Evolutionary conservation across 2,888 invertebrate species (phyloP).

Genomic region (Prosopocoilus inquinatus): DNA sequence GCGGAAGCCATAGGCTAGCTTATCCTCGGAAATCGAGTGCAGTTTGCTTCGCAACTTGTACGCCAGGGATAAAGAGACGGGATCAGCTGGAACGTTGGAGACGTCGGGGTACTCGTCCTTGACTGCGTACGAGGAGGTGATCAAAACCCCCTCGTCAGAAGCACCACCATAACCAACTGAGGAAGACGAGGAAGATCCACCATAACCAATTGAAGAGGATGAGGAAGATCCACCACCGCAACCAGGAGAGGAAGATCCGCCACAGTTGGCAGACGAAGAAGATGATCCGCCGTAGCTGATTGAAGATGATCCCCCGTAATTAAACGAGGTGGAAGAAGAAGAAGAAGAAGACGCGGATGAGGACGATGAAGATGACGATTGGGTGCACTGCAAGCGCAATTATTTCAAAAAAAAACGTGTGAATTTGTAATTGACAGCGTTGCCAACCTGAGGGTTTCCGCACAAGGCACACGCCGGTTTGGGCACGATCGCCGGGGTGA

Average conservation of each 20-base stretch:
- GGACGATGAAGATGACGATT: not conserved
- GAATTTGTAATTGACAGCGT: too few species aligned
- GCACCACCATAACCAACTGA: too few species aligned
- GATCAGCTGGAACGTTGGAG: conserved; percentile 48
- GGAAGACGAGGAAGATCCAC: too few species aligned
- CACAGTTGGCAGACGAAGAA: not conserved
- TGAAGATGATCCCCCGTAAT: not conserved
- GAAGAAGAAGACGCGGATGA: conserved; percentile 6
- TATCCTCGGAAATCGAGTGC: conserved; percentile 52
- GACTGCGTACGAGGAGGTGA: too few species aligned
- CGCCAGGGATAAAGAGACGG: conserved; percentile 53
- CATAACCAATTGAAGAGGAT: not conserved
- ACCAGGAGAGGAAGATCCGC: not conserved
- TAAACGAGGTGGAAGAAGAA: not conserved
- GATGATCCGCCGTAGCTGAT: not conserved
- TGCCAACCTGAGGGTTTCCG: not conserved
- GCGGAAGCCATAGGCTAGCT: conserved; percentile 55
- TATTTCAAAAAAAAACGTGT: not conserved
- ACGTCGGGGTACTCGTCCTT: too few species aligned
- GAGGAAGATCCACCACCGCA: not conserved
- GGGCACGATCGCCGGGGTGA: conserved; percentile 44
- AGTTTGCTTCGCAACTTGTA: conserved; percentile 45
- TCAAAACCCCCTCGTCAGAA: too few species aligned
- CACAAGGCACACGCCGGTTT: conserved; percentile 36
- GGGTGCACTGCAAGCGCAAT: not conserved